A percentile compares a stretch with the other conserved stretches of the same genome.
Evolutionary conservation across 1,140 invertebrate species (phyloP).

Genomic region (Brachionus manjavacas): DNA sequence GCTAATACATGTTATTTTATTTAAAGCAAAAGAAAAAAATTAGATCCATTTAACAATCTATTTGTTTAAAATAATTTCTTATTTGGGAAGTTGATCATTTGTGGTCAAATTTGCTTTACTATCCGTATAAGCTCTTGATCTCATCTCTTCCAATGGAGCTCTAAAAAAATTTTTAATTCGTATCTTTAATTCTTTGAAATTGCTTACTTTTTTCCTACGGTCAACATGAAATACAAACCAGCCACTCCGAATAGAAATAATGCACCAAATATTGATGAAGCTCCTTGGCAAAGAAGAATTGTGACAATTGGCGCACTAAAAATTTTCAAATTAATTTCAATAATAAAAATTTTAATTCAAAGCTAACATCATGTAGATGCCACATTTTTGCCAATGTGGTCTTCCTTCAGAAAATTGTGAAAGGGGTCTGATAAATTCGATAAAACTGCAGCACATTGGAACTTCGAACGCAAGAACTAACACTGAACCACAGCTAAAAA

Average conservation of each 20-base stretch:
- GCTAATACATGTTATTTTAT: neutral
- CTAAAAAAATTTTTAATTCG: neutral
- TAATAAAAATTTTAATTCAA: neutral
- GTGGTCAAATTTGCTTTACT: conserved; percentile 21
- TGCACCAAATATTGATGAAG: conserved; percentile 15
- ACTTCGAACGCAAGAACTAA: conserved; percentile 28
- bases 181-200: neutral
- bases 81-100: conserved; percentile 7
- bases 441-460: conserved; percentile 33
- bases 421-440: conserved; percentile 33
- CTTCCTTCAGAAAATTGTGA: conserved; percentile 36
- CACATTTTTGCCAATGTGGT: conserved; percentile 33
- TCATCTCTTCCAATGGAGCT: conserved; percentile 21
- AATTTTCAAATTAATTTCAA: neutral
- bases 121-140: conserved; percentile 22
- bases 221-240: conserved; percentile 21
- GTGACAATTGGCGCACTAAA: neutral
- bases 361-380: conserved; percentile 24
- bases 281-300: conserved; percentile 25
- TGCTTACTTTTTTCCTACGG: neutral
- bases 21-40: neutral
- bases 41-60: neutral
- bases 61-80: neutral
- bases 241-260: conserved; percentile 18
- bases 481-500: neutral